phyloP scores from a whole-genome alignment of 2,888 invertebrate species.

The Formica aserva region DNA sequence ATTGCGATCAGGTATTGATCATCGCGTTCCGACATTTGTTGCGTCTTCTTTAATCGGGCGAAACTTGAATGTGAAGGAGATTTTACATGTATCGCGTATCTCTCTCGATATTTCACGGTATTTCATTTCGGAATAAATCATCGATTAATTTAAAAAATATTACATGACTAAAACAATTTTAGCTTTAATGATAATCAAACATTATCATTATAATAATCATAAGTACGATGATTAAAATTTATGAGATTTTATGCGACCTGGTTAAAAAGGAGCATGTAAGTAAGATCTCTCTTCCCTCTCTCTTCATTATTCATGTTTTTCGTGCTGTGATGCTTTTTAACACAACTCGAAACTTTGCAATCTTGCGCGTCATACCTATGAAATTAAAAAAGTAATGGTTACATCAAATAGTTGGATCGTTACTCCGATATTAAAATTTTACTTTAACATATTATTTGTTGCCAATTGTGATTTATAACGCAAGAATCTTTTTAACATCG shows the following conservation, averaged over 20 bases:
- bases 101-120: background rate
- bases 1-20: slow-evolving; percentile 49
- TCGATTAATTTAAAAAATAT: background rate
- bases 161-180: background rate
- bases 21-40: slow-evolving; percentile 36
- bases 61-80: slow-evolving; percentile 20
- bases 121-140: background rate
- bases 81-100: background rate
- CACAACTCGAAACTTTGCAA: too few relatives aligned
- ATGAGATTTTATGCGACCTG: background rate
- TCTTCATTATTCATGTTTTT: background rate
- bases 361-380: background rate
- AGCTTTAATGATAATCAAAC: background rate
- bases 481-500: background rate
- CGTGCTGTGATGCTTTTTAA: background rate
- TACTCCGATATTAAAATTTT: background rate
- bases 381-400: background rate
- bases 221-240: background rate
- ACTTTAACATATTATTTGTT: background rate
- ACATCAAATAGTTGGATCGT: background rate
- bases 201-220: background rate
- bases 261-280: background rate
- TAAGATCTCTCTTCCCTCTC: background rate
- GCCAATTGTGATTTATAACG: background rate
- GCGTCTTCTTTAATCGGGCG: slow-evolving; percentile 25